Base-by-base conservation (phyloP, 2,113 vertebrate species). In the Martes martes region DNA sequence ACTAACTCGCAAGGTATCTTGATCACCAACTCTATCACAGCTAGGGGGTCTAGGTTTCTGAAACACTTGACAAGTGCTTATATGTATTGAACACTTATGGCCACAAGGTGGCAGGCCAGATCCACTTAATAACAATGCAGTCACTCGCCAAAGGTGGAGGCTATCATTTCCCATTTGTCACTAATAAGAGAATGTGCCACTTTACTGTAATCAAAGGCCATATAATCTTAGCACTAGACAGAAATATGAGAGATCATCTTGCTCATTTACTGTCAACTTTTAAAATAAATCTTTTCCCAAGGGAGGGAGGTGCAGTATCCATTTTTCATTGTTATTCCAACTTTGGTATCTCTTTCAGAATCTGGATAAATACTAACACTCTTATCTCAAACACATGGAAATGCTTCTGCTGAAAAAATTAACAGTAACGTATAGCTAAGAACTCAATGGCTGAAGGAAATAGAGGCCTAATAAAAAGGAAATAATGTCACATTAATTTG, bases 41-140 rank as follows among this genome's bases (percentile, higher is more conserved):
- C 11, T 19, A 15, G 4, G 19, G 7, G 55, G 39, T 18, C 36
- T 15, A 2, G 1, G 3, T 65, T 95, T 90, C 55, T 18, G n/a
- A 50, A 84, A 39, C 14, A 55, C 18, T 18, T 65, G 63, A 14
- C 63, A 11, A 33, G 6, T 57, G 57, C 7, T 52, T 2, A 31
- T 89, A 67, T 67, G 63, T 67, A 33, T 8, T 67, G 63, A 86
- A 18, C 73, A 21, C 2, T 2, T 31, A 15, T 31, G 16, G 69
- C 87, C 97, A 74, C 86, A 55, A 93, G 97, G 79, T 79, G 97
- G 96, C 94, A 11, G 52, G 11, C 82, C 19, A 90, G 81, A 78
- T 19, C 78, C 55, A 33, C 47, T 59, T 76, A 91, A 55, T 21
- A 71, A 73, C 42, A 21, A 11, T 31, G 11, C 11, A 13, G 9